phyloP scores from a whole-genome alignment of 1,140 invertebrate genomes.

The Condylostylus longicornis region DNA sequence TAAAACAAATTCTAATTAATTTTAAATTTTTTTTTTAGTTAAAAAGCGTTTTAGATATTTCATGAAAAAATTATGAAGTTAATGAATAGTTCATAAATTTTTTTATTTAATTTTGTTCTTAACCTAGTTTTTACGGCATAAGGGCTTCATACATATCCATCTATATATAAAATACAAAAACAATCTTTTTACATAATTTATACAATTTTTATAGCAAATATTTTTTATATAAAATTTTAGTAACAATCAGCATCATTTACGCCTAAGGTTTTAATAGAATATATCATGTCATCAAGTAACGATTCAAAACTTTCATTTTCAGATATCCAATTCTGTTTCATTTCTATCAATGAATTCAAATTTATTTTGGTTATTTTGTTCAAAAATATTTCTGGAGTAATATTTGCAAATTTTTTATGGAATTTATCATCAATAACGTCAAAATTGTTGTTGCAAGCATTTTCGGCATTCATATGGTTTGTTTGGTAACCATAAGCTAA shows the following conservation, averaged over 20 bases:
- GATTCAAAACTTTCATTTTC: constrained; percentile 43
- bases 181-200: no score
- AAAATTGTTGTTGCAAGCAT: constrained; percentile 14
- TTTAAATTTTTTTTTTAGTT: no score
- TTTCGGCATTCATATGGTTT: constrained; percentile 19
- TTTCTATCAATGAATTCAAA: constrained; percentile 36
- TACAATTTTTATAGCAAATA: no score
- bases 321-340: constrained; percentile 41
- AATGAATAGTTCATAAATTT: no score
- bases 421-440: constrained; percentile 24
- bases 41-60: no score
- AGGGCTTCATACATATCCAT: no score
- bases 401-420: constrained; percentile 29
- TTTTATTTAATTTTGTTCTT: no score
- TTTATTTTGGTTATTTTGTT: constrained; percentile 36
- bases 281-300: constrained; percentile 49
- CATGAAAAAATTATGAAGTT: no score
- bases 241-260: constrained; percentile 50
- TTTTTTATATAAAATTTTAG: no score
- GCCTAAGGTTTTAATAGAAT: constrained; percentile 35
- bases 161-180: no score
- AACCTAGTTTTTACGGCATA: no score
- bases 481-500: constrained; percentile 39
- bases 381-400: constrained; percentile 41
- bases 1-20: no score